Evolutionary conservation across 2,888 invertebrate species (phyloP).

Genomic region (Diploptera punctata): DNA sequence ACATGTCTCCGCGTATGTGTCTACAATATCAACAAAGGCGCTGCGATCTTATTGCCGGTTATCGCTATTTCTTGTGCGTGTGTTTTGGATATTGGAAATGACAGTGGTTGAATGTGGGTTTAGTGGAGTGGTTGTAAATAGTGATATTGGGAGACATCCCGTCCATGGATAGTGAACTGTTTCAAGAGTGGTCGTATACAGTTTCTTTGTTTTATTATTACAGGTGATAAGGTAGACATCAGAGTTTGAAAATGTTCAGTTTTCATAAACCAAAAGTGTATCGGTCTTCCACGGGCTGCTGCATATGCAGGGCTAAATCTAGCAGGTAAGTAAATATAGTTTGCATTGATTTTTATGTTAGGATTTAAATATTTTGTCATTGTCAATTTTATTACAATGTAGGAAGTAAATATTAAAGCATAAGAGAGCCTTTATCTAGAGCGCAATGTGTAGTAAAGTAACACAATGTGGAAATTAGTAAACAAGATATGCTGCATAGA

Average conservation of each 20-base stretch:
- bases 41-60: neutral
- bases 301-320: conserved; percentile 87
- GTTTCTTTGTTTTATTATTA: conserved; percentile 7
- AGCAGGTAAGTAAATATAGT: conserved; percentile 64
- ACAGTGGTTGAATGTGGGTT: too few species aligned
- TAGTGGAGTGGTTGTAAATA: too few species aligned
- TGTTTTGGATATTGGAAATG: neutral
- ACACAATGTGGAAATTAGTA: too few species aligned
- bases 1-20: conserved; percentile 7
- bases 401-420: too few species aligned
- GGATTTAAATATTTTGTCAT: too few species aligned
- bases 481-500: too few species aligned
- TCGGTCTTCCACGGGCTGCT: conserved; percentile 81
- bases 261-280: conserved; percentile 89
- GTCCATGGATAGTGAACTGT: neutral
- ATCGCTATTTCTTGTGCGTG: neutral
- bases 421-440: too few species aligned
- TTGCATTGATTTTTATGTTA: too few species aligned
- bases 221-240: conserved; percentile 3
- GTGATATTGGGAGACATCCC: neutral
- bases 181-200: neutral
- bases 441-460: too few species aligned
- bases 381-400: too few species aligned
- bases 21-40: neutral
- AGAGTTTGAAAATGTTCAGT: conserved; percentile 70